phyloP scores from a whole-genome alignment of 2,797 vertebrate genomes.

The Chiropotes sagulatus region DNA sequence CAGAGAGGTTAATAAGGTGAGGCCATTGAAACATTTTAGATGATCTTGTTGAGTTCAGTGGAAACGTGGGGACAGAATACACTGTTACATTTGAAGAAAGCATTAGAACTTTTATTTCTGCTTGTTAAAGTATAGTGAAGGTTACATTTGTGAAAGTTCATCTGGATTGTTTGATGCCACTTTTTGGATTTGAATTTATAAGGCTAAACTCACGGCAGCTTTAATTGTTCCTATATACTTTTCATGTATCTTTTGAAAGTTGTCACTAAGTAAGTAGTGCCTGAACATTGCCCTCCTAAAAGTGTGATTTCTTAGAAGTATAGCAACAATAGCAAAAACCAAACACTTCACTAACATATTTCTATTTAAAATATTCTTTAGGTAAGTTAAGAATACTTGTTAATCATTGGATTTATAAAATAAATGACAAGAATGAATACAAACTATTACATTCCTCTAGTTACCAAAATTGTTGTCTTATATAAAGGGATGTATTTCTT shows the following conservation, averaged over 20 bases:
- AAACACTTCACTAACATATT: background rate
- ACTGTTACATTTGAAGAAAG: background rate
- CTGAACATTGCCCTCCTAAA: background rate
- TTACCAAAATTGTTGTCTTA: background rate
- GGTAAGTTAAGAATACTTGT: background rate
- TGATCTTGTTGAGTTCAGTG: background rate
- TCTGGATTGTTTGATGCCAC: background rate
- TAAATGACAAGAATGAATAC: background rate
- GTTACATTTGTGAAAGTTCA: background rate
- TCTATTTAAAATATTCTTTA: conserved; percentile 3
- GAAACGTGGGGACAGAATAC: background rate
- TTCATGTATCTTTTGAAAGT: conserved; percentile 20
- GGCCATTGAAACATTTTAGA: background rate
- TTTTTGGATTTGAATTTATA: background rate
- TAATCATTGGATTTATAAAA: background rate
- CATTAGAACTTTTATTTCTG: background rate
- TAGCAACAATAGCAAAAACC: background rate
- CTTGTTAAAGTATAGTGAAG: background rate
- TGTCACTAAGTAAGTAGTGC: background rate
- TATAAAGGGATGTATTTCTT: background rate
- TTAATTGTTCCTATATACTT: background rate
- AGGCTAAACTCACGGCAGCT: background rate
- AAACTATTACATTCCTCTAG: background rate
- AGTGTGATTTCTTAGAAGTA: background rate
- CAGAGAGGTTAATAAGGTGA: background rate